Evolutionary conservation across 2,888 invertebrate genomes (phyloP).

Genomic region (Zaprionus obscuricornis): DNA sequence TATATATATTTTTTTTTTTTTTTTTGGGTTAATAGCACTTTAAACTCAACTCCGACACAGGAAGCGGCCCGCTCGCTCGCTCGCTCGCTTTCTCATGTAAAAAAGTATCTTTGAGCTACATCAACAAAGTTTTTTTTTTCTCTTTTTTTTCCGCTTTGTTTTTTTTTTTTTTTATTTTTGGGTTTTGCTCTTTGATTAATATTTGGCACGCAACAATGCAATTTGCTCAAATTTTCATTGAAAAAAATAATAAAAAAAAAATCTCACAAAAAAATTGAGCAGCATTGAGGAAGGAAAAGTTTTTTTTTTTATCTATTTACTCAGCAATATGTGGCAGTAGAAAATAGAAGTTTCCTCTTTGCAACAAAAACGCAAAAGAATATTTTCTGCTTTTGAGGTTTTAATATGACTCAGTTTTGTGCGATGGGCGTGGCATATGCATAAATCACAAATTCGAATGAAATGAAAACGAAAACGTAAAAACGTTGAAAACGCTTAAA

Average conservation of each 20-base stretch:
- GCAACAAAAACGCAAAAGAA: too few species aligned
- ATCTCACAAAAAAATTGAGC: constrained; percentile 11
- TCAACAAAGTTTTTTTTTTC: constrained; percentile 24
- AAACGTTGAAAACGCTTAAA: constrained; percentile 50
- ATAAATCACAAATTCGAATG: constrained; percentile 40
- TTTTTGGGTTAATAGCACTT: constrained; percentile 69
- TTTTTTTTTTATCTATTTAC: too few species aligned
- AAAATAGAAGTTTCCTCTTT: too few species aligned
- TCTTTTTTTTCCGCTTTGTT: constrained; percentile 18
- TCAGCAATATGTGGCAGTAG: too few species aligned
- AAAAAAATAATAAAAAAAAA: constrained; percentile 1
- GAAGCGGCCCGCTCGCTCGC: constrained; percentile 40
- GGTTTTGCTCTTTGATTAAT: constrained; percentile 57
- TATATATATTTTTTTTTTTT: background rate
- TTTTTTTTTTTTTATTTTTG: constrained; percentile 18
- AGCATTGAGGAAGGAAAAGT: too few species aligned
- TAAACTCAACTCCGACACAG: constrained; percentile 64
- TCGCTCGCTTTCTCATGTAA: constrained; percentile 8
- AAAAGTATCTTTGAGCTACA: constrained; percentile 26
- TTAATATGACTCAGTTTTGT: constrained; percentile 22
- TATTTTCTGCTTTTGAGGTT: constrained; percentile 8
- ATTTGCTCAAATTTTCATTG: constrained; percentile 47
- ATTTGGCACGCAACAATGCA: constrained; percentile 75
- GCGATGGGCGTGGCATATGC: constrained; percentile 33
- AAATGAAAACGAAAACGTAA: background rate